Evolutionary conservation across 2,113 vertebrate species (phyloP), one percentile per base, ranked within the genome.

Genomic region (Eulacestoma nigropectus): DNA sequence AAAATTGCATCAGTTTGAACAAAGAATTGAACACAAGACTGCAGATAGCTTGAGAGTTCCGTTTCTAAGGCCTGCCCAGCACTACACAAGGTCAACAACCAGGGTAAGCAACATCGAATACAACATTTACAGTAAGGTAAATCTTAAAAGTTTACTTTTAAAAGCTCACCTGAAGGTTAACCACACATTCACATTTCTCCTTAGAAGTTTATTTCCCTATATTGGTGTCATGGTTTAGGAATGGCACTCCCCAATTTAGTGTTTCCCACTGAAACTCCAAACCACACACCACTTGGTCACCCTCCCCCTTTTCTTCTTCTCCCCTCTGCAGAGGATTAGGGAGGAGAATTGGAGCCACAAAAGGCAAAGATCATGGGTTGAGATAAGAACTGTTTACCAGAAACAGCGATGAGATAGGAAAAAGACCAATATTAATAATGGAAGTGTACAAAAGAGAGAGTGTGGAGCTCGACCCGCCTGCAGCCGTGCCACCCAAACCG

Each of bases 401-500:
- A 69, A 77, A 46, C 10, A 52, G 33, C 9, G 27, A 37, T 23
- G 37, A 60, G 18, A 52, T 44, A n/a, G 23, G 55, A 60, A 68
- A 87, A 53, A 68, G 2, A 37, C 60, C 37, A 86, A 22, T 22
- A 69, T 53, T 53, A 53, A 46, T 39, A 46, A 62, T 7, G 6
- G 4, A 69, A 62, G 12, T 23, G 9, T 53, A 53, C 39, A 53
- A 39, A 62, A 78, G 27, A 32, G 35, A 55, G 17, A 20, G 29
- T 53, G 29, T 62, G 29, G 55, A 69, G 19, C 23, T 46, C 0
- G 0, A 60, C 23, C 22, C 0, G 0, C 18, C 29, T 27, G 15
- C 47, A 62, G 29, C 16, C 29, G 20, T 0, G 0, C 6, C 46
- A n/a, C 6, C 15, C 27, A 46, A 52, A 69, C 23, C 4, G 0